A percentile compares a stretch with the other conserved stretches of the same genome.
Evolutionary conservation across 1,140 invertebrate species (phyloP).

Genomic region (Aethina tumida): DNA sequence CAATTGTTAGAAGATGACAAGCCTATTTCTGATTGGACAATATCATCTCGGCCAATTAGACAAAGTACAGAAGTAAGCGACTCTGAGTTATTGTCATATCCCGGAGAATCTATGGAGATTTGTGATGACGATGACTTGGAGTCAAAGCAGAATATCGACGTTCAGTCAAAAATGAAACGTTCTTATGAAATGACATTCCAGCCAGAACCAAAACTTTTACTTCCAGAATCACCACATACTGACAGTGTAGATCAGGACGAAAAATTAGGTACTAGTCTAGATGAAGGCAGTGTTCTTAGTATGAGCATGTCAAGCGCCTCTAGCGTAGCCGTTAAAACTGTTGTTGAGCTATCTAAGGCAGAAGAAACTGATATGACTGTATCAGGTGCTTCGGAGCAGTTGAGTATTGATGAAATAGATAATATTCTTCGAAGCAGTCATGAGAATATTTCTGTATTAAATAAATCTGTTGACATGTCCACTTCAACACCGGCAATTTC

Average conservation of each 20-base stretch:
- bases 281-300: constrained; percentile 45
- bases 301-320: constrained; percentile 47
- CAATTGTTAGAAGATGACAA: constrained; percentile 21
- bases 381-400: constrained; percentile 42
- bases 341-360: constrained; percentile 40
- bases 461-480: constrained; percentile 28
- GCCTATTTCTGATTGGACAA: constrained; percentile 15
- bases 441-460: constrained; percentile 24
- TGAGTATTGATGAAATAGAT: constrained; percentile 34
- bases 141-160: constrained; percentile 31
- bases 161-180: constrained; percentile 67
- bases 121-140: constrained; percentile 35
- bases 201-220: constrained; percentile 47
- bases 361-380: constrained; percentile 36
- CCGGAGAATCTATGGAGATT: constrained; percentile 33
- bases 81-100: constrained; percentile 19
- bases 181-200: constrained; percentile 86
- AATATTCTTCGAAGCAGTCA: constrained; percentile 17
- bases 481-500: constrained; percentile 28
- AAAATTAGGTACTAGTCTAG: constrained; percentile 44
- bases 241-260: constrained; percentile 31
- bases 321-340: constrained; percentile 40
- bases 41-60: constrained; percentile 6
- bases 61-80: constrained; percentile 26
- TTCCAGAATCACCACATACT: constrained; percentile 27